Evolutionary conservation across 2,797 vertebrate species (phyloP), one percentile per base, ranked within the genome.

Genomic region (Hemibagrus guttatus): DNA sequence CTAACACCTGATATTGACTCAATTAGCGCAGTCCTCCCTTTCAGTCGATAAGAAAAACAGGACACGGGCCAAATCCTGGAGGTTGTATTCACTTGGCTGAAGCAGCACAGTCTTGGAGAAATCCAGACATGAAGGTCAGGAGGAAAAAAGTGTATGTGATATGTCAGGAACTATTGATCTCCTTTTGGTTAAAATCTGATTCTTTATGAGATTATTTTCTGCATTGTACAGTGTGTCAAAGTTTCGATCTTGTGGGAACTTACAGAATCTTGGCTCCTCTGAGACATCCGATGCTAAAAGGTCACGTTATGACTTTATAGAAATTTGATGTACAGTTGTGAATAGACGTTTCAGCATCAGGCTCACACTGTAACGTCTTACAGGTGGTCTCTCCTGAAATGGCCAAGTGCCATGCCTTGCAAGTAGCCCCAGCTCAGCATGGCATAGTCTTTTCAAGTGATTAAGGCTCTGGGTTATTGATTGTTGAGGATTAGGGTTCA

Each of bases 1-100:
- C 59, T 64, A 81, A 64, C 59, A 49, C 79, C 79, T 81, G 79
- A 64, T 81, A 81, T 81, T 64, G 79, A 81, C 79, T 81, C 61
- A 81, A 63, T 81, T 64, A 81, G 39, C 26, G 31, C 26, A 49
- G 39, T 28, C 17, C 14, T 81, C 16, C 26, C 16, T 64, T 81
- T 64, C 59, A 19, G 58, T 81, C 78, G 58, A 61, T 81, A n/a
- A 63, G 58, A 81, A 46, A 81, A 63, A 64, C 26, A 16, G 79
- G 59, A 81, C 79, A 46, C 16, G 39, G 39, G 35, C 58, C 76
- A 81, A 14, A 61, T 61, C 58, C 14, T 63, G 0, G 6, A 80
- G 76, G 76, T 61, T 80, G 28, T 9, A 17, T 14, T 39, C 59
- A 46, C 14, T 1, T 64, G 4, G 39, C 59, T 28, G 58, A 81